phyloP scores from a whole-genome alignment of 2,113 vertebrate genomes.

The Scytalopus superciliaris region DNA sequence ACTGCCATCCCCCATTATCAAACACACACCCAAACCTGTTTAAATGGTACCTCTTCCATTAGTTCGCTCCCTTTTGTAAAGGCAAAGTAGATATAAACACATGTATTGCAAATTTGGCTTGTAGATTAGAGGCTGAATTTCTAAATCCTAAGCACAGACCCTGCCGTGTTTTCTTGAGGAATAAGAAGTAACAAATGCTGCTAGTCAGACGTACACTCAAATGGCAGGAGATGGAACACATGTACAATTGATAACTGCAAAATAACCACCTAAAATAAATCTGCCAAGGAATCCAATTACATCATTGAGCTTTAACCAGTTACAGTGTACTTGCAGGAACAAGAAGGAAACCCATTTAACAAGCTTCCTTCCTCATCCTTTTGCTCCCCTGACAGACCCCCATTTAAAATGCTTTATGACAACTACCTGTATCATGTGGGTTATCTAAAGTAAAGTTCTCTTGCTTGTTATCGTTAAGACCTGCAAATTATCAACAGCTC shows the following conservation, averaged over 20 bases:
- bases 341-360: not conserved
- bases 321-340: not conserved
- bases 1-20: not conserved
- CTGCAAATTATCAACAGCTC: not conserved
- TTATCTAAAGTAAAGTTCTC: not conserved
- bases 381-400: not conserved
- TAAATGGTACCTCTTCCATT: not conserved
- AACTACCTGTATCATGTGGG: not conserved
- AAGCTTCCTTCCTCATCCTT: conserved; percentile 9
- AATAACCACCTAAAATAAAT: conserved; percentile 21
- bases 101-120: not conserved
- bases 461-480: not conserved
- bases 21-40: not conserved
- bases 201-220: not conserved
- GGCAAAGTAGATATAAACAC: not conserved
- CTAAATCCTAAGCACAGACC: not conserved
- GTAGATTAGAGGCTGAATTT: not conserved
- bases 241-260: not conserved
- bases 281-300: not conserved
- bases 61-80: not conserved
- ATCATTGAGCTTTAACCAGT: not conserved
- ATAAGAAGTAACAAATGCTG: not conserved
- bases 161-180: not conserved
- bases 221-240: not conserved
- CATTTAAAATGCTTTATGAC: not conserved